A percentile compares a stretch with the other conserved stretches of the same genome.
Conservation (phyloP, 2,888 invertebrate genomes). For the Leptarthrus brevirostris region DNA sequence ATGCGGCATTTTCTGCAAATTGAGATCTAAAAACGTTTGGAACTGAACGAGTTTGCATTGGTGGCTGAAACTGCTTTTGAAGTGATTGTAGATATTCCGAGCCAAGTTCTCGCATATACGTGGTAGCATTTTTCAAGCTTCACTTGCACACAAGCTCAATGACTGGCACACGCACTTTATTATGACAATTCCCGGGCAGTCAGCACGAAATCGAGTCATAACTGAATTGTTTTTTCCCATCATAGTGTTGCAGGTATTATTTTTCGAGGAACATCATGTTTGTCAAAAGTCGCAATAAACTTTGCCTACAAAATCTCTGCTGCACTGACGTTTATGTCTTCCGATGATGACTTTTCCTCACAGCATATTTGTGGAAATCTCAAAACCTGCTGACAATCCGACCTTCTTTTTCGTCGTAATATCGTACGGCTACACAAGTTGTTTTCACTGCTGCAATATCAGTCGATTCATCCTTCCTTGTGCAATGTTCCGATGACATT, state of each 20-base stretch:
- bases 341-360: too few relatives aligned
- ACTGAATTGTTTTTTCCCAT: constrained; percentile 1
- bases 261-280: too few relatives aligned
- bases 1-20: not conserved
- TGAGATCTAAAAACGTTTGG: constrained; percentile 7
- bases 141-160: not conserved
- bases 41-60: not conserved
- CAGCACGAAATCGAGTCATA: not conserved
- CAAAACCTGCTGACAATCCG: too few relatives aligned
- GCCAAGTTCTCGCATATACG: not conserved
- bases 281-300: too few relatives aligned
- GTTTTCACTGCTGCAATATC: too few relatives aligned
- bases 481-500: too few relatives aligned
- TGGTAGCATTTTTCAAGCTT: not conserved
- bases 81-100: not conserved
- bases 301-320: too few relatives aligned
- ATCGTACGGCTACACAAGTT: too few relatives aligned
- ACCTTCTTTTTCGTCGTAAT: too few relatives aligned
- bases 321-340: too few relatives aligned
- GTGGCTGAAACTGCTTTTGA: not conserved
- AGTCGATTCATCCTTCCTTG: too few relatives aligned
- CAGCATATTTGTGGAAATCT: too few relatives aligned
- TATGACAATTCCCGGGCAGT: not conserved
- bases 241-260: not conserved
- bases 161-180: constrained; percentile 3